A percentile compares a stretch with the other conserved stretches of the same genome.
These are phyloP conservation scores for Sterrhoptilus dennistouni DNA, from an alignment of 2,113 vertebrate species.

Conservation along the genomic window DNA sequence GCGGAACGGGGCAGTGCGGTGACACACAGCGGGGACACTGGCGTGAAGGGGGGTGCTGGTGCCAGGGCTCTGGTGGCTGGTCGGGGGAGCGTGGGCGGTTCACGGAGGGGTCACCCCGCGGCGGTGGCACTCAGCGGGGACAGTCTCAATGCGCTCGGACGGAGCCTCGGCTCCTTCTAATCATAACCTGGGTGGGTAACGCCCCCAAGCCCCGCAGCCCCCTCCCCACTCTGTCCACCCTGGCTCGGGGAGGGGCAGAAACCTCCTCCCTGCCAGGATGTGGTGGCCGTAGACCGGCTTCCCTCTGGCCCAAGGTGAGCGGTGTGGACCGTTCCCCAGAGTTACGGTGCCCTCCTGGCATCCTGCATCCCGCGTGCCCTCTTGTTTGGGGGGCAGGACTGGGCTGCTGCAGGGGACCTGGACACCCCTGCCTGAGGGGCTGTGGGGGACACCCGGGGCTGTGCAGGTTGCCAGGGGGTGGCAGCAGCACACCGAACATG, in stretches of 20 bases:
- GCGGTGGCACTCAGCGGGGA: neutral
- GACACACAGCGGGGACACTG: neutral
- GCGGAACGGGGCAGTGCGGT: neutral
- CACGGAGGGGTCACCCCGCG: neutral
- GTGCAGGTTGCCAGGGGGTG: neutral
- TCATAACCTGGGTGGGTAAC: neutral
- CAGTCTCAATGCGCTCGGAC: neutral
- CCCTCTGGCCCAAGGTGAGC: rapidly evolving
- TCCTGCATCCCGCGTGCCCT: neutral
- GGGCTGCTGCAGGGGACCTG: neutral
- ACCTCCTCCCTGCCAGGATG: no score
- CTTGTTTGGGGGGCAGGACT: neutral
- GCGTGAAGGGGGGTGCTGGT: neutral
- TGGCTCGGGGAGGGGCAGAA: neutral
- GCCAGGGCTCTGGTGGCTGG: neutral
- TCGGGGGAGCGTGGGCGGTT: neutral
- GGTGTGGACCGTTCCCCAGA: no score
- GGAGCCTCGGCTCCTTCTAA: neutral
- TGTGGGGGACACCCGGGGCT: neutral
- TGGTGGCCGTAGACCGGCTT: no score
- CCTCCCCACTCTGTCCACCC: neutral
- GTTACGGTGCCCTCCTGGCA: no score
- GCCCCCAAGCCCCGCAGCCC: neutral
- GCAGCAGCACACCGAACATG: neutral
- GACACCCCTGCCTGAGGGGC: no score